Evolutionary conservation across 2,113 vertebrate species (phyloP).

Genomic region (Brachyhypopomus occidentalis): DNA sequence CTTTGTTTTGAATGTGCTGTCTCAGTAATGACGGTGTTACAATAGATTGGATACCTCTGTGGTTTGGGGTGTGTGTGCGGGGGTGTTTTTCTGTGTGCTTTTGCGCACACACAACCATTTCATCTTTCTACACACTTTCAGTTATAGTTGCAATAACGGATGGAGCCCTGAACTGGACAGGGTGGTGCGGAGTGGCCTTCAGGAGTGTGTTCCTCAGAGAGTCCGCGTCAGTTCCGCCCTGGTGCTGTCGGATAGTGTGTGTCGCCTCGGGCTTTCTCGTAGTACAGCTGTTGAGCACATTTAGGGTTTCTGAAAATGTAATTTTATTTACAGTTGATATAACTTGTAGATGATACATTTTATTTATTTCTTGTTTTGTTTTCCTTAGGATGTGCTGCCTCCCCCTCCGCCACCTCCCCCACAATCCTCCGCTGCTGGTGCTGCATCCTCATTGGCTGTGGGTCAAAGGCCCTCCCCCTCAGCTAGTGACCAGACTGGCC

Average conservation of each 20-base stretch:
- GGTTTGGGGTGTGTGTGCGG: neutral
- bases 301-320: too few relatives aligned
- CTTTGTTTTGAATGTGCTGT: conserved; percentile 29
- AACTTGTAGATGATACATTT: neutral
- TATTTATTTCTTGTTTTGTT: conserved; percentile 36
- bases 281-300: too few relatives aligned
- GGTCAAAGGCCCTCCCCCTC: conserved; percentile 80
- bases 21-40: conserved; percentile 30
- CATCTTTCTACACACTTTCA: too few relatives aligned
- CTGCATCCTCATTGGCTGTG: conserved; percentile 73
- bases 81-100: neutral
- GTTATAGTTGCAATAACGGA: too few relatives aligned
- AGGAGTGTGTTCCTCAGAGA: too few relatives aligned
- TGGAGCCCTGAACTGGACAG: neutral
- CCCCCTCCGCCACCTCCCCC: conserved; percentile 88
- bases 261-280: too few relatives aligned
- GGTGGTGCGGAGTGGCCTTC: too few relatives aligned
- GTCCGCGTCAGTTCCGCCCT: too few relatives aligned
- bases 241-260: too few relatives aligned
- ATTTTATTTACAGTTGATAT: too few relatives aligned
- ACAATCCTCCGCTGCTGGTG: conserved; percentile 78
- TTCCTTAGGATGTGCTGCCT: conserved; percentile 72
- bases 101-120: neutral
- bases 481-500: conserved; percentile 81
- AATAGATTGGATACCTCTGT: neutral